Evolutionary conservation across 2,888 invertebrate species (phyloP), one percentile per base, ranked within the genome.

Genomic region (Erpobdella octoculata): DNA sequence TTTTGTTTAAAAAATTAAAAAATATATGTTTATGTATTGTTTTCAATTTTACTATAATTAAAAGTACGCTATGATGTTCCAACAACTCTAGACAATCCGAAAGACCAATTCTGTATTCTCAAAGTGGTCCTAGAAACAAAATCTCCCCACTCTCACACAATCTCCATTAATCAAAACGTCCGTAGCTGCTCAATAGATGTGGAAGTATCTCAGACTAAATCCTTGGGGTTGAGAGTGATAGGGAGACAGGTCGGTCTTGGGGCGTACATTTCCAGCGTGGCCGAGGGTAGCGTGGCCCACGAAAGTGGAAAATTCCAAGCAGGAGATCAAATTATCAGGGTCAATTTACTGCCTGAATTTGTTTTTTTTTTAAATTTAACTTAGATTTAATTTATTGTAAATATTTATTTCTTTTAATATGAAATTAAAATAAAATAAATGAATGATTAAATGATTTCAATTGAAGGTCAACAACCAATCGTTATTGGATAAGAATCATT

Each of bases 231-330:
- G 75, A 92, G 92, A 71, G 85, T 98, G 76, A 93, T 95, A 0
- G 97, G 96, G 0, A 94, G 96, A 84, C 88, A 94, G 64, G 91
- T 89, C 80, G 90, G 90, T 80, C 95, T 95, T 95, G 93, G 93
- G 35, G 94, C 94, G 73, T 95, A 95, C 84, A 89, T 98, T 36
- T 94, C 93, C 78, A 96, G 94, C n/a, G 86, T 98, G 70, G 90
- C 94, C 83, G 91, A 93, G 0, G 89, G 89, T 2, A 94, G 95
- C 18, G 87, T 89, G 0, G 91, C 92, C 2, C 88, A 86, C 74
- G 88, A 89, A 6, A 82, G 82, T 75, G 82, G 82, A 9, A 88
- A 89, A 8, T 88, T 98, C 41, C 88, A 89, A 81, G 89, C 94
- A 25, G 96, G 95, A 0, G 98, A 98, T 82, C 95, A 97, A 84